Evolutionary conservation across 30 jellyfish, hydroid and myxozoan genomes (phyloP).

Genomic region (Aurelia coerulea): DNA sequence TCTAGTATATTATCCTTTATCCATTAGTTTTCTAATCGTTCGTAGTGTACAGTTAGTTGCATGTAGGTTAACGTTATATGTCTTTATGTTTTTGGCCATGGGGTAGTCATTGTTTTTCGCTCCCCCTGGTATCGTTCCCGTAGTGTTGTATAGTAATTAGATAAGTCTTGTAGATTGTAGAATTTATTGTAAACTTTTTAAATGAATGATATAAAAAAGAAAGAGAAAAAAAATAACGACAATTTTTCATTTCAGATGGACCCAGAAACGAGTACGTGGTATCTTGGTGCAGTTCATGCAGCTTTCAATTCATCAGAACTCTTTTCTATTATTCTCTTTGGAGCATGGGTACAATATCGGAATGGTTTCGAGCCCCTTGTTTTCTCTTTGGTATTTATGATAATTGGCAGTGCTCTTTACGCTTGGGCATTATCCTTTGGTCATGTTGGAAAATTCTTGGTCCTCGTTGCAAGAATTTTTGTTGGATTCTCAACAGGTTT

Average conservation of each 20-base stretch:
- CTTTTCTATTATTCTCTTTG: slow-evolving; percentile 48
- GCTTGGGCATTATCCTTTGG: slow-evolving; percentile 80
- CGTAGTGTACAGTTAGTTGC: too few relatives aligned
- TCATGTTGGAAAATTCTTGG: slow-evolving; percentile 58
- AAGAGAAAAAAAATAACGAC: background rate
- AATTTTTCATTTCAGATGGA: slow-evolving; percentile 52
- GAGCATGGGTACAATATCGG: slow-evolving; percentile 73
- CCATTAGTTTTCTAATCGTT: too few relatives aligned
- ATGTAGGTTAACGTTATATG: too few relatives aligned
- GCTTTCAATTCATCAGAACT: slow-evolving; percentile 77
- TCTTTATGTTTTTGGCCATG: too few relatives aligned
- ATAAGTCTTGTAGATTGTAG: too few relatives aligned
- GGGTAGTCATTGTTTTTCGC: too few relatives aligned
- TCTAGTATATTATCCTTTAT: too few relatives aligned
- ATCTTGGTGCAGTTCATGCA: slow-evolving; percentile 77
- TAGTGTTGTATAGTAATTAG: too few relatives aligned
- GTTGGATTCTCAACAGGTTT: slow-evolving; percentile 85
- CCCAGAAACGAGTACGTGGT: slow-evolving; percentile 66
- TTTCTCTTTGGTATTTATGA: slow-evolving; percentile 51
- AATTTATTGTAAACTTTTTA: too few relatives aligned
- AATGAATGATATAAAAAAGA: too few relatives aligned
- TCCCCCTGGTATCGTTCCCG: too few relatives aligned
- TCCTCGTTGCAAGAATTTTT: slow-evolving; percentile 62
- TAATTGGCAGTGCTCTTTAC: slow-evolving; percentile 65
- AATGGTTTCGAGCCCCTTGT: slow-evolving; percentile 71